Base-by-base conservation (phyloP, 2,888 invertebrate genomes). In the Trachelus stipa region DNA sequence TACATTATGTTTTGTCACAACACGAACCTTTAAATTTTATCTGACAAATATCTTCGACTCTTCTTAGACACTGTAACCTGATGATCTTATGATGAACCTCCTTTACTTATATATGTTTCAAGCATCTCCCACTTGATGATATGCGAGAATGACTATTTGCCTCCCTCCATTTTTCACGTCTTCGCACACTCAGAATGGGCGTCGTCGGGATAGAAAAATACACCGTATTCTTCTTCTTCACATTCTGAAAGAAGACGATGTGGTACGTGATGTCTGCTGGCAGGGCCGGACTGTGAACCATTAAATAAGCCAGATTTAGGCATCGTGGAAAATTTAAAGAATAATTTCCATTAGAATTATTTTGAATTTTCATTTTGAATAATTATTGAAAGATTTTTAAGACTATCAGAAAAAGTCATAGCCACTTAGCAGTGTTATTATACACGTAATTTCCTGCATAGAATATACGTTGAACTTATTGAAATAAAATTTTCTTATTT, bases 51-150 rank as follows among this genome's bases (percentile, higher is more conserved):
- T 34, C 31, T 71, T 34, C 71, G 34, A 71, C 71, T 34, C 71
- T 71, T 30, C 71, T 33, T 11, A 34, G 31, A 71, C 78, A 81
- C 79, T 76, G 79, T n/a, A 56, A 34, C 76, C 81, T 83, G 80
- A 83, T 79, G 81, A 81, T 81, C 71, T 69, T 56, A 81, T 77
- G 78, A 73, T 77, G 78, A 81, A 77, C 80, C 78, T 80, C 78
- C 15, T 33, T 79, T 81, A 81, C 81, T 82, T 82, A 83, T 83
- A 56, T 56, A 83, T 74, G 75, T 77, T 79, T 81, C 75, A 73
- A 76, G 33, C 80, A 34, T 79, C 82, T 81, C 83, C 83, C 83
- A 82, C 82, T 81, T 80, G 80, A 79, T 76, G 74, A 75, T 56
- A 56, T 56, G 23, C 56, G 56, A 56, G 23, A 23, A 56, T 56